Base-by-base conservation (phyloP, 2,113 vertebrate species). In the Jaculus jaculus region DNA sequence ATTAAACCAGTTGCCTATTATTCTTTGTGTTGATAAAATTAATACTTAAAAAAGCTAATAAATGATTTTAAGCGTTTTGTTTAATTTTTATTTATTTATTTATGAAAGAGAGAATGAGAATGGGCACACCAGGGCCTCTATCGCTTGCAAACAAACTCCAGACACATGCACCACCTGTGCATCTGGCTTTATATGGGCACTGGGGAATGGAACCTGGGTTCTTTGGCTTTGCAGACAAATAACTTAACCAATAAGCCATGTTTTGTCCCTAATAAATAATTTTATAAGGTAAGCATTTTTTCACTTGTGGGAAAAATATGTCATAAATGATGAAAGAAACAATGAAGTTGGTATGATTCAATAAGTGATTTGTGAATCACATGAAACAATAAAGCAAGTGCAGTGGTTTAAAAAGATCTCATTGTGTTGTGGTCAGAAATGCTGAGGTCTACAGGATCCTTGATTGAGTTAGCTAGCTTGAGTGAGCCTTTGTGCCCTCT, bases 271-370 rank as follows among this genome's bases (percentile, higher is more conserved):
- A n/a, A n/a, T n/a, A n/a, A n/a, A n/a, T n/a, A 51, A 51, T 51
- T 51, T 51, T 51, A 7, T 51, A 51, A 51, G 37, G 18, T 34
- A 37, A 95, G 68, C 68, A 92, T 91, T 92, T 79, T 81, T 97
- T 89, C 54, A 82, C 75, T 81, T 91, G 85, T 72, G 47, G 24
- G 30, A 96, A 87, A 96, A 82, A 97, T 90, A 95, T 97, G 87
- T 95, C 85, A 63, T 87, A 94, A 89, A 89, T 95, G 89, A 96
- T 97, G 93, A 96, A 96, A 95, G 74, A 85, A 96, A 92, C 39
- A 79, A 63, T 94, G 78, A 79, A 58, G 63, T 96, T 92, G 79
- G 66, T 95, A 94, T 92, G 95, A 93, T 95, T 92, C 86, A 47
- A 81, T 79, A 78, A 84, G 69, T 28, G 34, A 42, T 60, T 9